Percentiles rank a stretch among this genome's conserved stretches.
Evolutionary conservation across 2,797 vertebrate species (phyloP).

Genomic region (Fratercula arctica): DNA sequence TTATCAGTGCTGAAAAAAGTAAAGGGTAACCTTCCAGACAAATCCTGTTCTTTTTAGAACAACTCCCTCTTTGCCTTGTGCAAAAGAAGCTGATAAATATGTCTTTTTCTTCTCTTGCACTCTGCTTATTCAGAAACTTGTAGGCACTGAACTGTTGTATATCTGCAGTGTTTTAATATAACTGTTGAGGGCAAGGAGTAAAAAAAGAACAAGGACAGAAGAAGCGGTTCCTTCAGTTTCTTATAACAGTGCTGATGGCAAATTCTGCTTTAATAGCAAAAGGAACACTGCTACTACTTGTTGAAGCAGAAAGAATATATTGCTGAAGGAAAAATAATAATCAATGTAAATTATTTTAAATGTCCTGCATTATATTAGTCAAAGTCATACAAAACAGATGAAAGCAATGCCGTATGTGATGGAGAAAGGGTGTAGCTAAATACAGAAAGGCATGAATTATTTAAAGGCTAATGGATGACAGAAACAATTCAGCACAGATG

Average conservation of each 20-base stretch:
- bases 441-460: slow-evolving; percentile 15
- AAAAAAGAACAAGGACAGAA: slow-evolving; percentile 13
- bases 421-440: slow-evolving; percentile 12
- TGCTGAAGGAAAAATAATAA: slow-evolving; percentile 1
- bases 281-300: neutral
- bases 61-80: neutral
- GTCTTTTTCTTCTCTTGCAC: neutral
- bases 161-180: neutral
- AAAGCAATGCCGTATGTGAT: neutral
- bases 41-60: neutral
- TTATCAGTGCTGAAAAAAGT: neutral
- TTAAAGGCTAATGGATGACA: slow-evolving; percentile 2
- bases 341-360: slow-evolving; percentile 42
- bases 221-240: neutral
- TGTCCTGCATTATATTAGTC: neutral
- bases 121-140: slow-evolving; percentile 3
- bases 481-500: slow-evolving; percentile 21
- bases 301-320: slow-evolving; percentile 40
- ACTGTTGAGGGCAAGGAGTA: neutral
- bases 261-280: slow-evolving; percentile 23
- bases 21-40: neutral
- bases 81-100: neutral
- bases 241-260: neutral
- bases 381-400: slow-evolving; percentile 2
- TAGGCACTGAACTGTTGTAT: neutral